Percentiles rank a stretch among this genome's conserved stretches.
Evolutionary conservation across 2,113 vertebrate species (phyloP).

Genomic region (Carassius auratus): DNA sequence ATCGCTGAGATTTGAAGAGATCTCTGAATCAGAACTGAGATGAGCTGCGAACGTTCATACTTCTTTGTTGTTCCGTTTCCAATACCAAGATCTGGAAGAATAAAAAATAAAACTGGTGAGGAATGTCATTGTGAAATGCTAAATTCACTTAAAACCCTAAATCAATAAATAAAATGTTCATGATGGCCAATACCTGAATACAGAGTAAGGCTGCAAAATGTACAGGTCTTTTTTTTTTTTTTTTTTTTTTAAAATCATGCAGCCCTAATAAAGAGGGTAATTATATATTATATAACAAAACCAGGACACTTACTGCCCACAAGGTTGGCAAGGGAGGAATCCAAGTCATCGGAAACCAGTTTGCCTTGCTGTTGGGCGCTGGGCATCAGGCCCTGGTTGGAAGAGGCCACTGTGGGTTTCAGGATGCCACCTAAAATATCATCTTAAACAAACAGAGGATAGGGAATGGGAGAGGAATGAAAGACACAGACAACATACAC

Average conservation of each 20-base stretch:
- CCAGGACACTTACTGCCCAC: constrained; percentile 88
- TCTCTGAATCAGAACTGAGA: neutral
- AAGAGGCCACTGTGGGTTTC: constrained; percentile 92
- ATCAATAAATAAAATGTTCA: neutral
- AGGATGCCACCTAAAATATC: constrained; percentile 92
- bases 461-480: constrained; percentile 41
- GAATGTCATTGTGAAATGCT: neutral
- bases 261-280: neutral
- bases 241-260: no score
- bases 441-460: constrained; percentile 70
- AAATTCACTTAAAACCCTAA: neutral
- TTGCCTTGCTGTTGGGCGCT: constrained; percentile 83
- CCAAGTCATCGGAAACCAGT: constrained; percentile 91
- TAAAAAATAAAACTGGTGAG: neutral
- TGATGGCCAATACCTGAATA: neutral
- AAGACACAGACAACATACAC: constrained; percentile 18
- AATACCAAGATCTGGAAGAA: constrained; percentile 87
- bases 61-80: constrained; percentile 92
- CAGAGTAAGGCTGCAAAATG: neutral
- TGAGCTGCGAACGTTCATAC: constrained; percentile 69
- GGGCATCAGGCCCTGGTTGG: constrained; percentile 83
- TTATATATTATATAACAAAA: neutral
- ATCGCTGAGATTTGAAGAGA: neutral
- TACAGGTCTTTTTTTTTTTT: no score
- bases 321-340: constrained; percentile 94